Evolutionary conservation across 2,888 invertebrate species (phyloP).

Genomic region (Lutraria lutraria): DNA sequence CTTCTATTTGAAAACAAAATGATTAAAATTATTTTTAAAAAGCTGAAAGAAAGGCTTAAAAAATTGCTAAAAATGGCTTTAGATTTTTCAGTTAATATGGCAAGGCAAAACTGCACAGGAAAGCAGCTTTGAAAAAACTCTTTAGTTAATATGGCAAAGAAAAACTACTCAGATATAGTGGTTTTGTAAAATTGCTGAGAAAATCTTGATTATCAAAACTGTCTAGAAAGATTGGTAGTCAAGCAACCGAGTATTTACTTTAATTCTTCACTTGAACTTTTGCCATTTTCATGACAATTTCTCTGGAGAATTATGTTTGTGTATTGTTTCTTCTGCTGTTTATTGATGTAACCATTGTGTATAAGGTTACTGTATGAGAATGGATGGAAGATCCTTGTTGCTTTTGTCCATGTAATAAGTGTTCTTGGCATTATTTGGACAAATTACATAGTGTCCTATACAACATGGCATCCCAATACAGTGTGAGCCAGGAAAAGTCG

Average conservation of each 20-base stretch:
- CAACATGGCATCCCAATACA: too few relatives aligned
- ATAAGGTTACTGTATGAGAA: background rate
- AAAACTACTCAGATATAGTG: too few relatives aligned
- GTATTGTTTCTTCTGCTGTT: background rate
- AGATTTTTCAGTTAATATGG: too few relatives aligned
- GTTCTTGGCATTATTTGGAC: background rate
- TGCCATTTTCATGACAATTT: constrained; percentile 4
- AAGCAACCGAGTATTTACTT: background rate
- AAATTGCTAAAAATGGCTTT: too few relatives aligned
- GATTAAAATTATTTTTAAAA: too few relatives aligned
- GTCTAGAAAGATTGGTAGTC: background rate
- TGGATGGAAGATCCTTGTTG: background rate
- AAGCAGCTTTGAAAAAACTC: too few relatives aligned
- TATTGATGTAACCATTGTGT: background rate
- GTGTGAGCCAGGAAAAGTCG: too few relatives aligned
- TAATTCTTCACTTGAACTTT: background rate
- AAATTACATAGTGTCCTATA: too few relatives aligned
- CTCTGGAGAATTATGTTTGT: background rate
- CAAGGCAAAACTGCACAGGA: too few relatives aligned
- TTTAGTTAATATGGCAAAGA: too few relatives aligned
- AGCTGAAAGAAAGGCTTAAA: too few relatives aligned
- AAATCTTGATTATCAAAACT: background rate
- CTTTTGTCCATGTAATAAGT: background rate
- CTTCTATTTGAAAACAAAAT: too few relatives aligned
- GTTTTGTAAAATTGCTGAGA: background rate